Percentiles rank a stretch among this genome's conserved stretches.
These are phyloP conservation scores for Hydrophis major DNA, from an alignment of 2,797 vertebrate genomes.

Conservation along the genomic window DNA sequence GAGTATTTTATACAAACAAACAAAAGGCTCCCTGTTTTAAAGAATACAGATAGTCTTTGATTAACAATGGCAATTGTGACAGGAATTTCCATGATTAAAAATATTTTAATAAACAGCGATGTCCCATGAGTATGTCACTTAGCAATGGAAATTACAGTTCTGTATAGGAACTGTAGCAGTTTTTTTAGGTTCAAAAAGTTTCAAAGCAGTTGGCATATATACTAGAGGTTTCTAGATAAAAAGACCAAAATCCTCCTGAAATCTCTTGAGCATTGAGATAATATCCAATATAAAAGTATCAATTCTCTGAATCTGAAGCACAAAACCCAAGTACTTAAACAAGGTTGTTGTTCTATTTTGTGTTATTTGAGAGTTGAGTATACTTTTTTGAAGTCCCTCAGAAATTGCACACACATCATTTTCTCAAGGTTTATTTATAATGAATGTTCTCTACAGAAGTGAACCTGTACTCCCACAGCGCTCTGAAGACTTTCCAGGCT, in stretches of 20 bases:
- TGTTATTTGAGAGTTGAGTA: not conserved
- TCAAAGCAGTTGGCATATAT: not conserved
- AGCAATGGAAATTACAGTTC: not conserved
- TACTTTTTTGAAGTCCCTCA: not conserved
- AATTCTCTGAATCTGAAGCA: not conserved
- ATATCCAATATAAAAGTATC: not conserved
- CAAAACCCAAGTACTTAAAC: not conserved
- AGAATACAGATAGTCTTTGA: not conserved
- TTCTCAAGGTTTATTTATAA: not conserved
- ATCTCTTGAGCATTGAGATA: not conserved
- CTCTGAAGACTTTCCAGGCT: not conserved
- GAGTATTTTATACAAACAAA: not conserved
- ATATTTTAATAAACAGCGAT: not conserved
- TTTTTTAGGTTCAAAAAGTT: not conserved
- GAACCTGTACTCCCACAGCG: not conserved
- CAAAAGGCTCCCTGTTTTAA: not conserved
- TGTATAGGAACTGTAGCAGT: not conserved
- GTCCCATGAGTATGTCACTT: not conserved
- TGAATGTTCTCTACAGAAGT: not conserved
- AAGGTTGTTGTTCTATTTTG: not conserved
- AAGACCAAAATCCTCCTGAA: not conserved
- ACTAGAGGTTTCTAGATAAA: not conserved
- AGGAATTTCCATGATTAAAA: not conserved
- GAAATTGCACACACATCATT: not conserved
- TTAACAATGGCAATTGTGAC: not conserved